Percentiles rank a stretch among this genome's conserved stretches.
These are phyloP conservation scores for Alces alces DNA, from an alignment of 2,113 vertebrate species.

Conservation along the genomic window DNA sequence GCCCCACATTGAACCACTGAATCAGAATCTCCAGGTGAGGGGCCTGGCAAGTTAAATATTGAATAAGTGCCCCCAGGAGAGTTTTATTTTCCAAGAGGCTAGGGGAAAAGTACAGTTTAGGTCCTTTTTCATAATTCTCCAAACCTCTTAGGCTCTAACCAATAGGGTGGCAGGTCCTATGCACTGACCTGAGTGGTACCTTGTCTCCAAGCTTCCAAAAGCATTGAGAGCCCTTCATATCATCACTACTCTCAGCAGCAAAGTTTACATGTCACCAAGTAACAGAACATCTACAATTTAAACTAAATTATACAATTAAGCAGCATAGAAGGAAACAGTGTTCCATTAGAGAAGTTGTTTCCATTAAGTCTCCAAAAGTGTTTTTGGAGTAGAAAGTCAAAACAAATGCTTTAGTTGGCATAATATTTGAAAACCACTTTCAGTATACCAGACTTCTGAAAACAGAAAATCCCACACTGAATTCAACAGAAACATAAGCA, in stretches of 20 bases:
- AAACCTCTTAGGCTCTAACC: not conserved
- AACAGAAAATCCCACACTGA: not conserved
- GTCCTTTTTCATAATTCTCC: not conserved
- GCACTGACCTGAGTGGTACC: not conserved
- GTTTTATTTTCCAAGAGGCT: not conserved
- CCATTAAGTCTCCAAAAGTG: not conserved
- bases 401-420: not conserved
- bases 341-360: not conserved
- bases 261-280: not conserved
- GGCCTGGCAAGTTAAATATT: not conserved
- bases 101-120: not conserved
- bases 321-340: not conserved
- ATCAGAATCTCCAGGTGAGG: not conserved
- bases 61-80: not conserved
- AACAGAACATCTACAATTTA: not conserved
- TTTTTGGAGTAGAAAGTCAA: not conserved
- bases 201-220: not conserved
- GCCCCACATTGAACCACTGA: not conserved
- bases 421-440: slow-evolving; percentile 14
- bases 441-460: not conserved
- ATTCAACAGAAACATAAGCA: not conserved
- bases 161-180: not conserved
- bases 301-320: not conserved
- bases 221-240: not conserved
- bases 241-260: not conserved